Conservation (phyloP, 2,888 invertebrate genomes). For the Pheosia tremula region DNA sequence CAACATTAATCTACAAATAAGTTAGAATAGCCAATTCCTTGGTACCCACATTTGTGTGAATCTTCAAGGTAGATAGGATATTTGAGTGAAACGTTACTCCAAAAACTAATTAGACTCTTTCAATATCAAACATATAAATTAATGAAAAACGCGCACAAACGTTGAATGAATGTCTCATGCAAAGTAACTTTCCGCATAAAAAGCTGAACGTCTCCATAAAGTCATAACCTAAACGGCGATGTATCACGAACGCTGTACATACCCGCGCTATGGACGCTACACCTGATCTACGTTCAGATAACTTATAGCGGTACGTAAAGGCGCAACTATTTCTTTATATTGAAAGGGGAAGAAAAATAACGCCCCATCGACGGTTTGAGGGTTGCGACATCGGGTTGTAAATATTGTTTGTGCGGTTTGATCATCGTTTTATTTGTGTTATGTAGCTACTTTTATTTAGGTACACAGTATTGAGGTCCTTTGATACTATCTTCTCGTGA, state of each 20-base stretch:
- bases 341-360: conserved; percentile 46
- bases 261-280: conserved; percentile 17
- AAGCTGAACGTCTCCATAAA: not conserved
- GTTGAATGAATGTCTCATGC: not conserved
- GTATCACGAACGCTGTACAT: not conserved
- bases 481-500: too few relatives aligned
- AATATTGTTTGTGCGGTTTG: conserved; percentile 1
- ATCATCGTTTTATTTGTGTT: not conserved
- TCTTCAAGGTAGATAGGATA: too few relatives aligned
- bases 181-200: not conserved
- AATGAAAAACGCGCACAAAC: not conserved
- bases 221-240: not conserved
- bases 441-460: conserved; percentile 2
- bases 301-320: conserved; percentile 51
- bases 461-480: too few relatives aligned
- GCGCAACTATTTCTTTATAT: conserved; percentile 50
- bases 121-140: too few relatives aligned
- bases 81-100: too few relatives aligned
- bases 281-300: conserved; percentile 48
- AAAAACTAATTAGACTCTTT: too few relatives aligned
- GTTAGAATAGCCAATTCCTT: too few relatives aligned
- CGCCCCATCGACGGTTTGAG: conserved; percentile 11
- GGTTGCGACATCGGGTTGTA: not conserved
- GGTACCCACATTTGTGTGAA: too few relatives aligned
- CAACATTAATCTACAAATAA: too few relatives aligned